Evolutionary conservation across 2,113 vertebrate species (phyloP).

Genomic region (Strix aluco): DNA sequence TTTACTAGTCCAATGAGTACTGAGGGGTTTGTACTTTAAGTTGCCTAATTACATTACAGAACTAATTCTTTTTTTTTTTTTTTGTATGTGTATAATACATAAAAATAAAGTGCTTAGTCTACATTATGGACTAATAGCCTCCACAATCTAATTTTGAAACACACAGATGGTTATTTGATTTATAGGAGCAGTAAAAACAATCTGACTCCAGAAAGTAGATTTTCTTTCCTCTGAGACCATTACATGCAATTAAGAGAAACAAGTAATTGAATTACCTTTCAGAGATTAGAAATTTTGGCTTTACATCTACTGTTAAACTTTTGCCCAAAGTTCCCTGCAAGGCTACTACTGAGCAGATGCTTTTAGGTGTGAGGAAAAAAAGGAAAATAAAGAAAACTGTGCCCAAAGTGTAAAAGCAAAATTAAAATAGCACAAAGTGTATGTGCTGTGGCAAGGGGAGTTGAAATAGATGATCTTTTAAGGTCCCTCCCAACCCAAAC

Average conservation of each 20-base stretch:
- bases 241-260: conserved; percentile 47
- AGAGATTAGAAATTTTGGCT: conserved; percentile 19
- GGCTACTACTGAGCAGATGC: neutral
- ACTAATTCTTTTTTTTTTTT: neutral
- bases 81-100: neutral
- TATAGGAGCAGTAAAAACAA: conserved; percentile 56
- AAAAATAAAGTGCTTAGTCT: conserved; percentile 56
- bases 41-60: conserved; percentile 7
- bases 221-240: conserved; percentile 47
- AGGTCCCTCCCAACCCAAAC: neutral
- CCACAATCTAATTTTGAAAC: conserved; percentile 56
- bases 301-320: neutral
- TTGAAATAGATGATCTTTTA: neutral
- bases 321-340: neutral
- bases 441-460: fast-evolving
- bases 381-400: neutral
- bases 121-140: conserved; percentile 50
- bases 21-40: neutral
- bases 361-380: neutral
- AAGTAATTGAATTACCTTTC: conserved; percentile 38
- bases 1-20: neutral
- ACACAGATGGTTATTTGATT: conserved; percentile 67
- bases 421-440: neutral
- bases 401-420: neutral
- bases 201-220: conserved; percentile 50